phyloP scores from a whole-genome alignment of 1,140 invertebrate genomes.

The Drosophila melanogaster region Release_6_plus_ISO1_MT NC_004354.4:9823501-9824000 shows the following conservation, averaged over 20 bases:
- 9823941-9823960: neutral
- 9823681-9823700: neutral
- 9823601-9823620: conserved; percentile 35
- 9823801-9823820: neutral
- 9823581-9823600: conserved; percentile 31
- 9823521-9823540: conserved; percentile 5
- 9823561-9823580: conserved; percentile 3
- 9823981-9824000: conserved; percentile 29
- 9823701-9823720: neutral
- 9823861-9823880: too few species aligned
- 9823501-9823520: neutral
- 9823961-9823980: neutral
- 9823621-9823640: conserved; percentile 17
- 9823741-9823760: too few species aligned
- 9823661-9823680: neutral
- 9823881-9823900: too few species aligned
- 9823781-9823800: neutral
- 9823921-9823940: too few species aligned
- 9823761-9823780: too few species aligned
- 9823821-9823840: too few species aligned
- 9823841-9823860: too few species aligned
- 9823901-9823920: too few species aligned
- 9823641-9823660: conserved; percentile 10
- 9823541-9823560: neutral
- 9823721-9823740: neutral